Conservation (phyloP, 1,140 invertebrate species). For the Callitettix versicolor region DNA sequence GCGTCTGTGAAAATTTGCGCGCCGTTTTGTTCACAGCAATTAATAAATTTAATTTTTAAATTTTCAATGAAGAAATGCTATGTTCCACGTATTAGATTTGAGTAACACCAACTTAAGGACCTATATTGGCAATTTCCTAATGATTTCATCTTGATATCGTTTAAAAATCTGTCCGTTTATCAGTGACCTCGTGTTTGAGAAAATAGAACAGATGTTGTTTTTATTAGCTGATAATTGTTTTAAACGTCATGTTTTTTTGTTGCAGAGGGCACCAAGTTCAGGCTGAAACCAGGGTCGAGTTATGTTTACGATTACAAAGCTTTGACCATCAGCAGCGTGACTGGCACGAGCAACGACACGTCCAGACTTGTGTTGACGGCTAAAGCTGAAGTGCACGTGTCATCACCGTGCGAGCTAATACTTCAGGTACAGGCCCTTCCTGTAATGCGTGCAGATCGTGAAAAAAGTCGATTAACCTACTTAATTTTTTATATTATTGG, state of each 20-base stretch:
- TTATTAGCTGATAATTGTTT: too few relatives aligned
- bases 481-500: too few relatives aligned
- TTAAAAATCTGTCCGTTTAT: background rate
- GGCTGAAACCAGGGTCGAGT: slow-evolving; percentile 8
- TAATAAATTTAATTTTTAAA: too few relatives aligned
- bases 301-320: slow-evolving; percentile 17
- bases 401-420: slow-evolving; percentile 14
- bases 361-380: slow-evolving; percentile 9
- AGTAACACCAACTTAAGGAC: too few relatives aligned
- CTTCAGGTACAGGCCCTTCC: too few relatives aligned
- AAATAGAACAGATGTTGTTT: background rate
- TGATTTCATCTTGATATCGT: background rate
- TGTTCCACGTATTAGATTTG: too few relatives aligned
- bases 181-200: background rate
- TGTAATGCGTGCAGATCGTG: too few relatives aligned
- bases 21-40: too few relatives aligned
- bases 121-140: too few relatives aligned
- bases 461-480: too few relatives aligned
- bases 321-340: background rate
- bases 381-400: slow-evolving; percentile 7
- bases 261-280: slow-evolving; percentile 13
- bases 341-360: background rate
- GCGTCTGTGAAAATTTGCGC: too few relatives aligned
- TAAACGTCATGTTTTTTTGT: background rate
- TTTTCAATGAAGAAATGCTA: too few relatives aligned